Evolutionary conservation across 2,797 vertebrate species (phyloP).

Genomic region (Brachyrhaphis roseni): DNA sequence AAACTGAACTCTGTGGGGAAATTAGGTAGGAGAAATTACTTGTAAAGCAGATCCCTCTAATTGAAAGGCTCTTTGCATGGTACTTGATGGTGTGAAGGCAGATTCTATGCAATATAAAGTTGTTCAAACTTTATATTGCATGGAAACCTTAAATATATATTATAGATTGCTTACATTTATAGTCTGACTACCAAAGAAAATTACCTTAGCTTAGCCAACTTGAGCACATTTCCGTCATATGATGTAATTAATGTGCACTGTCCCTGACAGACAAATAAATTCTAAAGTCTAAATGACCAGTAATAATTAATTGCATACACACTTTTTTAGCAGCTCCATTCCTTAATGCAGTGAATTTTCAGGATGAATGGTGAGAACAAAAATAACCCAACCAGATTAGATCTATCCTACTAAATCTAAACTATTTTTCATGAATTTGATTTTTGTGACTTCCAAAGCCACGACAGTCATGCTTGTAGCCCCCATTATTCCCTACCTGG

Average conservation of each 20-base stretch:
- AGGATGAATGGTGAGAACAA: not conserved
- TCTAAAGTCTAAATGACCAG: not conserved
- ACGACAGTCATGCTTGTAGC: not conserved
- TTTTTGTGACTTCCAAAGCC: not conserved
- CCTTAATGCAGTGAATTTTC: not conserved
- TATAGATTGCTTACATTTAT: not conserved
- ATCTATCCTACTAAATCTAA: not conserved
- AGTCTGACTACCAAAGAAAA: not conserved
- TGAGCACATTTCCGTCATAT: not conserved
- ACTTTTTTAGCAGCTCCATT: not conserved
- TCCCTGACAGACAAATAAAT: not conserved
- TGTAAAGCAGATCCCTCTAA: constrained; percentile 68
- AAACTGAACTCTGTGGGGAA: constrained; percentile 74
- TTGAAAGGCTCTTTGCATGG: constrained; percentile 44
- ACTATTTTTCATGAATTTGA: not conserved
- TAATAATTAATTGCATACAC: not conserved
- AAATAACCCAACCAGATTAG: not conserved
- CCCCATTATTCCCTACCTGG: not conserved
- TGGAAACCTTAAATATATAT: constrained; percentile 23
- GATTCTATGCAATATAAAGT: constrained; percentile 23
- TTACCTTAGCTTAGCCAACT: not conserved
- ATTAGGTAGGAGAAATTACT: constrained; percentile 72
- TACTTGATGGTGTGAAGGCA: constrained; percentile 55
- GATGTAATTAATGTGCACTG: not conserved
- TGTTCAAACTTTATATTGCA: constrained; percentile 21